Evolutionary conservation across 1,140 invertebrate species (phyloP).

Genomic region (Diorhabda sublineata): DNA sequence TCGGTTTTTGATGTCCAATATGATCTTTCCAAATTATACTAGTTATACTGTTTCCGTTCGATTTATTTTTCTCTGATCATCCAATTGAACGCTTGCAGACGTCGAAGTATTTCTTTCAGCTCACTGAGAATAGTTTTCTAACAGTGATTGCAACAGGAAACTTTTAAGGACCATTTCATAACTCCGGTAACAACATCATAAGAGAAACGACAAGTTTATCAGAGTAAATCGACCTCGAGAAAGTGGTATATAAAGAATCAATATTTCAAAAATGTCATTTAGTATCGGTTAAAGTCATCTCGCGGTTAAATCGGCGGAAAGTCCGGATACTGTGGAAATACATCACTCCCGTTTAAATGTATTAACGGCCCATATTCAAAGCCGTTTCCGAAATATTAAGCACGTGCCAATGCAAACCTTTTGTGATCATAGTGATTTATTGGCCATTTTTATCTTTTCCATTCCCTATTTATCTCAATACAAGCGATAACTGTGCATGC

Average conservation of each 20-base stretch:
- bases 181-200: background rate
- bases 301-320: conserved; percentile 6
- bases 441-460: conserved; percentile 14
- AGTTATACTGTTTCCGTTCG: no score
- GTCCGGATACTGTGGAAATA: conserved; percentile 17
- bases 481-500: conserved; percentile 11
- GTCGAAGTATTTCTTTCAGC: no score
- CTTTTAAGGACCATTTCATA: no score
- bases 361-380: conserved; percentile 17
- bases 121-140: no score
- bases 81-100: no score
- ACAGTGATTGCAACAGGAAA: no score
- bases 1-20: no score
- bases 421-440: conserved; percentile 16
- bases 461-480: conserved; percentile 19
- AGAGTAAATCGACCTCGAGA: conserved; percentile 10
- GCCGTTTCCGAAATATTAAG: conserved; percentile 18
- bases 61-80: no score
- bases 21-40: no score
- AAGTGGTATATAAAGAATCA: conserved; percentile 7
- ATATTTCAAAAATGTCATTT: conserved; percentile 9
- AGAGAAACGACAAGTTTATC: conserved; percentile 13
- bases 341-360: conserved; percentile 13
- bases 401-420: conserved; percentile 13
- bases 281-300: background rate